Conservation (phyloP, 2,797 vertebrate species). For the Mormyrops attenuatus region DNA sequence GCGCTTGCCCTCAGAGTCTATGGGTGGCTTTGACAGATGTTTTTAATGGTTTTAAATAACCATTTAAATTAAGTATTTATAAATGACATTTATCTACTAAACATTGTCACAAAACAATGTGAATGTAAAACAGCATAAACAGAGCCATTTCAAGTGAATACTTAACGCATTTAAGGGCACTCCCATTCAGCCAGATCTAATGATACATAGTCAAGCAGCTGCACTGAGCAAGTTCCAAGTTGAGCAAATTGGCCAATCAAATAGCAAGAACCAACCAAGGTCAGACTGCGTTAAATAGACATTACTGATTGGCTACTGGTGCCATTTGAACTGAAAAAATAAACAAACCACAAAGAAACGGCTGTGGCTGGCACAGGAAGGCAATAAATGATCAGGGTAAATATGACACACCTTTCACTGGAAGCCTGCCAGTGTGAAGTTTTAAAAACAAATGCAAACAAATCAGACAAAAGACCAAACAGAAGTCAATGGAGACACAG, state of each 20-base stretch:
- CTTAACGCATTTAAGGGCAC: neutral
- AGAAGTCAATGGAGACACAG: neutral
- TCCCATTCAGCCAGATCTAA: neutral
- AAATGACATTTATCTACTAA: neutral
- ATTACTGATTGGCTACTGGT: neutral
- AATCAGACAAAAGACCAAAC: conserved; percentile 40
- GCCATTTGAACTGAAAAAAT: neutral
- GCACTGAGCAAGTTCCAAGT: neutral
- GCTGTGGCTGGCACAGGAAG: conserved; percentile 33
- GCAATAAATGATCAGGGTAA: conserved; percentile 38
- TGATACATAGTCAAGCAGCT: neutral
- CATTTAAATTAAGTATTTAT: neutral
- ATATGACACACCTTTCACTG: conserved; percentile 55
- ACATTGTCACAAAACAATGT: neutral
- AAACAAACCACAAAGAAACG: conserved; percentile 24
- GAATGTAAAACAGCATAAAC: neutral
- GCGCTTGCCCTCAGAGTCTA: neutral
- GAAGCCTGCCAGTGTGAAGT: conserved; percentile 42
- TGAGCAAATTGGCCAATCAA: neutral
- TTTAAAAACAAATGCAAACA: conserved; percentile 38
- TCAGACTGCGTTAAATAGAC: neutral
- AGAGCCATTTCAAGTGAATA: neutral
- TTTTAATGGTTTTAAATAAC: neutral
- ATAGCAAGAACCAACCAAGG: neutral
- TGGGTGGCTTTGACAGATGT: neutral